phyloP scores from a whole-genome alignment of 2,888 invertebrate species.

The Ametastegia equiseti region DNA sequence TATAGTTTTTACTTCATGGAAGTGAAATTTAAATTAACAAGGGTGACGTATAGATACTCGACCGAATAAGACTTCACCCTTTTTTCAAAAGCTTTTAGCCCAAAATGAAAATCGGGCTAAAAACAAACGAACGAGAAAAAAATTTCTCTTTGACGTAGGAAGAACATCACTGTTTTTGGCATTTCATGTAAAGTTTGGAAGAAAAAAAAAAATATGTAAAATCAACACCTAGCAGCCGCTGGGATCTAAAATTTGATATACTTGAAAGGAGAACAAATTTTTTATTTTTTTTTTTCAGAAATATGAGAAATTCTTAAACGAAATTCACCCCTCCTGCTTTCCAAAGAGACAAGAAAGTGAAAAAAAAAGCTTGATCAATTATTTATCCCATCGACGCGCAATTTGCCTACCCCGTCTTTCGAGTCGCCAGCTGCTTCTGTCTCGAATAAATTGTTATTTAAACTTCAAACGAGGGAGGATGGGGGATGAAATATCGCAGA shows the following conservation, averaged over 20 bases:
- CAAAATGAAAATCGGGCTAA: conserved; percentile 11
- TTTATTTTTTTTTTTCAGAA: background rate
- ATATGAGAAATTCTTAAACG: no score
- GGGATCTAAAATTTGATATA: background rate
- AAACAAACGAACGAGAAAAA: no score
- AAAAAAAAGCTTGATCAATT: background rate
- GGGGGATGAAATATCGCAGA: background rate
- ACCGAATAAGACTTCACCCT: conserved; percentile 1
- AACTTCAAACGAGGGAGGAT: background rate
- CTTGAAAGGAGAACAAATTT: background rate
- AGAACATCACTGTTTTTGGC: no score
- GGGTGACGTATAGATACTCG: background rate
- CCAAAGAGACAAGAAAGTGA: background rate
- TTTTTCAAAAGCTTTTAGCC: conserved; percentile 17
- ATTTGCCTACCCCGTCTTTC: background rate
- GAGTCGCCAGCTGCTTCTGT: background rate
- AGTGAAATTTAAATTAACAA: conserved; percentile 10
- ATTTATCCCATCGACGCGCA: background rate
- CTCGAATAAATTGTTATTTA: conserved; percentile 17
- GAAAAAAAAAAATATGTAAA: no score
- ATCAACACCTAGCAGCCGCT: no score
- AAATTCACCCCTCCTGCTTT: background rate
- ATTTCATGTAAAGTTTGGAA: no score
- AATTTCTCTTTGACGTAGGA: conserved; percentile 25
- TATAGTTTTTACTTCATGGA: background rate